phyloP scores from a whole-genome alignment of 2,797 vertebrate species.

The Loris lydekkerianus region DNA sequence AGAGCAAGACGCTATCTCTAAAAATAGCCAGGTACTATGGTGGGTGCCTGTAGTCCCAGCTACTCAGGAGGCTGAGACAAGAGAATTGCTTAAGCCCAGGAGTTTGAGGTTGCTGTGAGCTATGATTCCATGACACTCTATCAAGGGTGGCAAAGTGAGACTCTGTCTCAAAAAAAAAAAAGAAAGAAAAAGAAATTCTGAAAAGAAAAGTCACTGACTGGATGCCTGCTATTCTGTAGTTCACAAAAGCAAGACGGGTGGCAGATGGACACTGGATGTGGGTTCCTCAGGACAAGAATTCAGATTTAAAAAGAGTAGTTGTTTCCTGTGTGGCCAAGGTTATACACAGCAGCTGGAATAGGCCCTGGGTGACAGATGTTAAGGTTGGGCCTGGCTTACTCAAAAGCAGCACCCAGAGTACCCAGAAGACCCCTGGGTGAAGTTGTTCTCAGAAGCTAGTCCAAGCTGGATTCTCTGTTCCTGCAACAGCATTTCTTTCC shows the following conservation, averaged over 20 bases:
- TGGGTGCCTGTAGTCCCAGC: too few species aligned
- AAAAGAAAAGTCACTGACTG: background rate
- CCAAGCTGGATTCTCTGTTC: background rate
- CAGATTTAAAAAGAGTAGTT: constrained; percentile 6
- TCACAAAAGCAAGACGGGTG: constrained; percentile 17
- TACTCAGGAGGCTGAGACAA: too few species aligned
- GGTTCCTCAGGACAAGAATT: background rate
- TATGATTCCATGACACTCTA: too few species aligned
- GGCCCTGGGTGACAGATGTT: background rate
- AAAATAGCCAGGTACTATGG: too few species aligned
- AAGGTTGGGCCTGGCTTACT: constrained; percentile 13
- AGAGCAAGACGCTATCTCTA: too few species aligned
- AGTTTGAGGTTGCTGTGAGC: too few species aligned
- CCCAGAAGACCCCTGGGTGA: background rate
- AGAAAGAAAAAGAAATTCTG: too few species aligned
- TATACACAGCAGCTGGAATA: background rate
- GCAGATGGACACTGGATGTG: background rate
- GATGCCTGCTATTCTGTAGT: background rate
- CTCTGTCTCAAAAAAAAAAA: too few species aligned
- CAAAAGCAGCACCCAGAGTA: background rate
- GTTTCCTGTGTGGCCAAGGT: background rate
- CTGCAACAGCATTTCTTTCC: constrained; percentile 28
- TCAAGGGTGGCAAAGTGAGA: too few species aligned
- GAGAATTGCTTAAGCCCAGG: too few species aligned
- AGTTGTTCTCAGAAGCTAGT: background rate